Conservation (phyloP, 2,888 invertebrate genomes). For the Aproaerema taeniolella region DNA sequence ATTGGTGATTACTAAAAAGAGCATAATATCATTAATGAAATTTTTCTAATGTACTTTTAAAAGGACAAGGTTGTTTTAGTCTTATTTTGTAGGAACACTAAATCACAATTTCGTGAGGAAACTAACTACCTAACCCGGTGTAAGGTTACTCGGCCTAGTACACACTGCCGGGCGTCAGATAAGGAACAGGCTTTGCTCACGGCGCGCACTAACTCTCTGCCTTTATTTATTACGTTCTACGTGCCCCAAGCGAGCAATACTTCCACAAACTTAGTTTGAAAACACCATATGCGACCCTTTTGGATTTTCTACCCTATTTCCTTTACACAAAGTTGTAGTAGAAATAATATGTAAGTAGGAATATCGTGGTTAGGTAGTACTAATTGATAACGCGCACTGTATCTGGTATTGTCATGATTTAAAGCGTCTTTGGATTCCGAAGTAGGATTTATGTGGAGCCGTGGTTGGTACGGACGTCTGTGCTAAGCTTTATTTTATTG, state of each 20-base stretch:
- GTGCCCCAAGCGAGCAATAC: constrained; percentile 57
- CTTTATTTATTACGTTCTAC: constrained; percentile 69
- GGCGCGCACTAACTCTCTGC: constrained; percentile 56
- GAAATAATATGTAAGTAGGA: constrained; percentile 7
- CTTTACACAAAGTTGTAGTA: neutral
- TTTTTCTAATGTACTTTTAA: no score
- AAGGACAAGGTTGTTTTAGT: no score
- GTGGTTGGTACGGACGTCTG: constrained; percentile 28
- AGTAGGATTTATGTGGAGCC: constrained; percentile 46
- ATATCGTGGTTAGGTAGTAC: constrained; percentile 37
- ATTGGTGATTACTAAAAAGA: no score
- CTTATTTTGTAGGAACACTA: no score
- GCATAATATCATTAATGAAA: no score
- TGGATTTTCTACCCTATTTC: constrained; percentile 27
- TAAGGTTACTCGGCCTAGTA: constrained; percentile 54
- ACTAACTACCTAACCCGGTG: constrained; percentile 31
- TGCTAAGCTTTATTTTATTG: constrained; percentile 30
- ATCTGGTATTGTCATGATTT: constrained; percentile 66
- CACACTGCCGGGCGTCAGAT: constrained; percentile 48
- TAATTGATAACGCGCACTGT: constrained; percentile 66
- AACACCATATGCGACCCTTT: constrained; percentile 18
- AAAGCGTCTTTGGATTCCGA: constrained; percentile 52
- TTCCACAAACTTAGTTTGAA: constrained; percentile 29
- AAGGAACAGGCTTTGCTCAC: constrained; percentile 56
- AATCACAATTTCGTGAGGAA: constrained; percentile 4